phyloP scores from a whole-genome alignment of 2,797 vertebrate genomes.

The Pantherophis vulpinus region DNA sequence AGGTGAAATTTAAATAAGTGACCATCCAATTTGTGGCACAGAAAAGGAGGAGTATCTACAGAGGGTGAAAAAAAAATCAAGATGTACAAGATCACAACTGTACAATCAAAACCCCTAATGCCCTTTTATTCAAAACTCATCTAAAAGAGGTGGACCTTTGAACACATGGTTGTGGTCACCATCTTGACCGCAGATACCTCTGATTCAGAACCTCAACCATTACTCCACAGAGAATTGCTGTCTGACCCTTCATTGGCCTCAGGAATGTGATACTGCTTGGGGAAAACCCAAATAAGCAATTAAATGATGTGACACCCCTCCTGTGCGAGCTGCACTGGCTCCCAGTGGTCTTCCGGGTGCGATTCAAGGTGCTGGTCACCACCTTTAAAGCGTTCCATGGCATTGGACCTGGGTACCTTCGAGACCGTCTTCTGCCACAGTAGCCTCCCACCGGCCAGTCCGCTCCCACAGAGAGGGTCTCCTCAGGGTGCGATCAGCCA shows the following conservation, averaged over 20 bases:
- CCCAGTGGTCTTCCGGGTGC: too few species aligned
- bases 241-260: neutral
- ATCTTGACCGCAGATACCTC: neutral
- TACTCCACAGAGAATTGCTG: neutral
- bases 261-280: neutral
- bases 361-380: too few species aligned
- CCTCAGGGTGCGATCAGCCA: too few species aligned
- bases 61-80: neutral
- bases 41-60: neutral
- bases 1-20: neutral
- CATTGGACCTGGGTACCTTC: too few species aligned
- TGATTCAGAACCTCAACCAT: neutral
- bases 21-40: neutral
- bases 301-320: neutral
- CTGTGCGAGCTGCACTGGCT: too few species aligned
- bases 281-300: neutral
- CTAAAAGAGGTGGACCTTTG: neutral
- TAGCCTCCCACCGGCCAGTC: too few species aligned
- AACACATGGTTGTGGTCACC: neutral
- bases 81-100: neutral
- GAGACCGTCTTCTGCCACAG: too few species aligned
- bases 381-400: too few species aligned
- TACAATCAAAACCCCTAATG: neutral
- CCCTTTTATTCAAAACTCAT: neutral
- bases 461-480: too few species aligned